Conservation (phyloP, 2,797 vertebrate species). For the Myotis vivesi region DNA sequence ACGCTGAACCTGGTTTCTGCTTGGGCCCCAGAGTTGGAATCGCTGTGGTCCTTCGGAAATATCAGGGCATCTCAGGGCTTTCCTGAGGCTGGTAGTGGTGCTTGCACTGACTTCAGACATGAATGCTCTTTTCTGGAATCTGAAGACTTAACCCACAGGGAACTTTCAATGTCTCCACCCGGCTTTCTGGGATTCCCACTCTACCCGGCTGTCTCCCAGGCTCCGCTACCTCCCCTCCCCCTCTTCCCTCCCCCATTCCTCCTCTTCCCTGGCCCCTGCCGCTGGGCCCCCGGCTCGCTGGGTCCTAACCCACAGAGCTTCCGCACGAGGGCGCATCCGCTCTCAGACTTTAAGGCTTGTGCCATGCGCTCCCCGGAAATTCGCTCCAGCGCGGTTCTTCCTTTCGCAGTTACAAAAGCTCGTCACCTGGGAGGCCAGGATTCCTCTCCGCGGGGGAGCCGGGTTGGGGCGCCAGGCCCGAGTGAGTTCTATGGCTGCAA, state of each 20-base stretch:
- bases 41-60: fast-evolving
- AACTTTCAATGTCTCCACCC: not conserved
- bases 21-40: not conserved
- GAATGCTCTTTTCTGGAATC: not conserved
- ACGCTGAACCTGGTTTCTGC: not conserved
- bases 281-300: fast-evolving
- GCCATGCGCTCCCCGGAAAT: slow-evolving; percentile 56
- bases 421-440: not conserved
- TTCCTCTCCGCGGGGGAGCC: fast-evolving
- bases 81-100: not conserved
- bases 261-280: no score
- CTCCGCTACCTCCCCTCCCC: not conserved
- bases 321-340: slow-evolving; percentile 76
- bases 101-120: not conserved
- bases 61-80: not conserved
- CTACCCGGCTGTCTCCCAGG: not conserved
- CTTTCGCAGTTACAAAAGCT: not conserved
- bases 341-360: not conserved
- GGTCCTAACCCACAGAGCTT: not conserved
- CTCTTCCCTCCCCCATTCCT: no score
- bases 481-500: not conserved
- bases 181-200: not conserved
- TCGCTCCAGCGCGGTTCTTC: not conserved
- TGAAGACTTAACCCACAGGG: not conserved
- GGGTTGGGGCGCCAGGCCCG: not conserved